These are phyloP conservation scores for Orthonyx spaldingii DNA, from an alignment of 2,113 vertebrate genomes.

Conservation along the genomic window DNA sequence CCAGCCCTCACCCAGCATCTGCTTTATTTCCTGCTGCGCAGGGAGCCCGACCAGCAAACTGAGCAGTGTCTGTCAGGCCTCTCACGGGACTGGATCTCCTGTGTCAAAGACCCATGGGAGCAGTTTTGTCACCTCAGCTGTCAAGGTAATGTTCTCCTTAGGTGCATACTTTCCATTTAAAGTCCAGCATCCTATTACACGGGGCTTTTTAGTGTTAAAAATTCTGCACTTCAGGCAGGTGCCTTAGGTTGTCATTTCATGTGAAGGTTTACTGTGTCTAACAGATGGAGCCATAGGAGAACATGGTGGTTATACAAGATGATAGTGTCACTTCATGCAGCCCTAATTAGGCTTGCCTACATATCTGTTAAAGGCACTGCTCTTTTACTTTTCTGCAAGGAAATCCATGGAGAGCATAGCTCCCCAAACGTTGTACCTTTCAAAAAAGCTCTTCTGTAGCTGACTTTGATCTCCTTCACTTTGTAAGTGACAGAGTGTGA, in stretches of 20 bases:
- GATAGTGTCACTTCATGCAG: not conserved
- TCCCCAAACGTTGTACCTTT: not conserved
- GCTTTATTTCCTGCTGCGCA: conserved; percentile 48
- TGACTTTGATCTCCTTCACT: not conserved
- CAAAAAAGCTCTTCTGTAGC: not conserved
- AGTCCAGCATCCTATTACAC: not conserved
- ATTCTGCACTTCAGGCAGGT: not conserved
- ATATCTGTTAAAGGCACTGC: not conserved
- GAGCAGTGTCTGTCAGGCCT: conserved; percentile 69
- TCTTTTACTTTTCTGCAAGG: not conserved
- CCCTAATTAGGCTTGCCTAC: not conserved
- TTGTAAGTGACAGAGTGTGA: not conserved
- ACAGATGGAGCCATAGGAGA: not conserved
- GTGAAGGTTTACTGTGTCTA: not conserved
- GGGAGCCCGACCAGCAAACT: conserved; percentile 91
- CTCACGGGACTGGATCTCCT: conserved; percentile 84
- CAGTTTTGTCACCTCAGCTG: conserved; percentile 84
- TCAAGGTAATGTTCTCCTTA: conserved; percentile 82
- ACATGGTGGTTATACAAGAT: not conserved
- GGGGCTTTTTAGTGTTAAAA: not conserved
- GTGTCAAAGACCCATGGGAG: conserved; percentile 89
- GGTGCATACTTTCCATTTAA: not conserved
- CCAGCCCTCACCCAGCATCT: not conserved
- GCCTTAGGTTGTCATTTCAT: not conserved
- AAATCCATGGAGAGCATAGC: not conserved